A percentile compares a stretch with the other conserved stretches of the same genome.
These are phyloP conservation scores for Eulemur macaco DNA, from an alignment of 2,113 vertebrate species.

Conservation along the genomic window DNA sequence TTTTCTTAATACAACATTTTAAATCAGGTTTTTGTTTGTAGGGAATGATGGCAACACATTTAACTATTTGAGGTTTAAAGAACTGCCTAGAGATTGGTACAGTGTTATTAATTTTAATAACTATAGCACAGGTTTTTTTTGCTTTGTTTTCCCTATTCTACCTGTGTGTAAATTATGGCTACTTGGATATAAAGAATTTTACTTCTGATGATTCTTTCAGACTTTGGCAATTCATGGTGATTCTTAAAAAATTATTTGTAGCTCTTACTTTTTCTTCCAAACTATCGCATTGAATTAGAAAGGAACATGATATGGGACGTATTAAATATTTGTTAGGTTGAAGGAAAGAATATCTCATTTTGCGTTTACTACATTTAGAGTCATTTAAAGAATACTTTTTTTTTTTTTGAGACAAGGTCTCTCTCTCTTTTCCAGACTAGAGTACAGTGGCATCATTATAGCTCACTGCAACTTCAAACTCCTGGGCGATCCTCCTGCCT, in stretches of 20 bases:
- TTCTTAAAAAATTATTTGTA: conserved; percentile 3
- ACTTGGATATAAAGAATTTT: neutral
- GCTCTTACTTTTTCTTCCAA: neutral
- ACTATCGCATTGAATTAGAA: neutral
- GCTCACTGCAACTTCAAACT: neutral
- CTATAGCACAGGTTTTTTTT: neutral
- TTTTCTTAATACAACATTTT: neutral
- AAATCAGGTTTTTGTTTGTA: neutral
- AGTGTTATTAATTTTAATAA: neutral
- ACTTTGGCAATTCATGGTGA: neutral
- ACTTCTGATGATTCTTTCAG: conserved; percentile 15
- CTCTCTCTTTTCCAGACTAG: neutral
- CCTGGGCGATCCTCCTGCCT: neutral
- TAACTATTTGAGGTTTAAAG: neutral
- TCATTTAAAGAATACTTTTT: neutral
- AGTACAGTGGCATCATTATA: neutral
- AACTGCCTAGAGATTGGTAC: neutral
- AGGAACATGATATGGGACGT: neutral
- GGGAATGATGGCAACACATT: neutral
- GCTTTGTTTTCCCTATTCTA: neutral
- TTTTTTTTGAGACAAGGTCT: neutral
- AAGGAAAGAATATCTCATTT: conserved; percentile 25
- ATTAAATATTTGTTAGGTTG: neutral
- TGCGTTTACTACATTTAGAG: neutral
- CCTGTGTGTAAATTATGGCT: neutral